Evolutionary conservation across 1,140 invertebrate genomes (phyloP), one percentile per base, ranked within the genome.

Genomic region (Gonioctena quinquepunctata): DNA sequence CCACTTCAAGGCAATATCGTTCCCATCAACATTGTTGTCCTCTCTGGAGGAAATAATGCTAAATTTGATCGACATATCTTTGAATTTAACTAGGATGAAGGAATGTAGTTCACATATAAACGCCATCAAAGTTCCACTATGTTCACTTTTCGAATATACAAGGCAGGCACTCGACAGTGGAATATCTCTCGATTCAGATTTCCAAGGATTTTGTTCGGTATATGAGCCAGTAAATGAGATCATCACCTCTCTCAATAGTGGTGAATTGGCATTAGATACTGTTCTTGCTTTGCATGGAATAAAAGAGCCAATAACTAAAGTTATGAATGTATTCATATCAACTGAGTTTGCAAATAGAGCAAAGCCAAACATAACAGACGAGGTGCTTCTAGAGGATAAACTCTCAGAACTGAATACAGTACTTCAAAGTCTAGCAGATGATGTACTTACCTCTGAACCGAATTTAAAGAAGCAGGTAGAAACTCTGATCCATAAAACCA

Each of bases 171-270:
- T 54, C 8, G 11, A 21, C 6, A 8, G 19, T 16, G 13, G 7
- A 1, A 54, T 21, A 22, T 22, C 3, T 11, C n/a, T 8, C 8
- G 11, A 54, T 6, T 4, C 27, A 16, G 63, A 13, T n/a, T 33
- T 59, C 2, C 1, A 59, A 59, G 28, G 48, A n/a, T 67, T 67
- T 16, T 59, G 26, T 6, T 13, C n/a, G 6, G 13, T 67, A 33
- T 52, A 67, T 59, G 66, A 67, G 42, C 21, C 28, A 8, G 5
- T 60, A 11, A 52, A 28, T 60, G 54, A 59, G 6, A 33, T 59
- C 16, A 67, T 67, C 21, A 48, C 23, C 16, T 8, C 59, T n/a
- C n/a, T 67, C 3, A 67, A 59, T 22, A 67, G 18, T 4, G 27
- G 28, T 3, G 26, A 57, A 33, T 5, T 67, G 1, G n/a, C 28